Evolutionary conservation across 2,797 vertebrate species (phyloP).

Genomic region (Malacoraja senta): DNA sequence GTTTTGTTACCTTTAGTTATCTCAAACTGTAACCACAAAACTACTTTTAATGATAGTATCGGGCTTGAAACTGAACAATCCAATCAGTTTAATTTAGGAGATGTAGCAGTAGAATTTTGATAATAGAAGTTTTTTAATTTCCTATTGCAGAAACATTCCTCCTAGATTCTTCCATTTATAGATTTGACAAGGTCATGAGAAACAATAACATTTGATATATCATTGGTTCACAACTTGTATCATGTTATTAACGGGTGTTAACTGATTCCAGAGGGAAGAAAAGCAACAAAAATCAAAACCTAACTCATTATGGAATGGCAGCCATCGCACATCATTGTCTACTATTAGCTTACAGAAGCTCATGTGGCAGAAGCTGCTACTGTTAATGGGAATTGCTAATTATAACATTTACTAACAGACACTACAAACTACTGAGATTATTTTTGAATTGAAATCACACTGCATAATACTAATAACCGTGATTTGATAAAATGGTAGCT

Average conservation of each 20-base stretch:
- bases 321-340: background rate
- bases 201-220: background rate
- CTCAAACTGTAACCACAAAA: background rate
- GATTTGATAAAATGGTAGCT: conserved; percentile 13
- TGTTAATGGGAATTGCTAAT: background rate
- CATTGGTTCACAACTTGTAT: background rate
- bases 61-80: background rate
- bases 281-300: background rate
- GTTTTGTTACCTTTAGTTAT: too few relatives aligned
- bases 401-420: conserved; percentile 5
- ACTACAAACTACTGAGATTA: background rate
- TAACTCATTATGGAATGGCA: background rate
- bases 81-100: background rate
- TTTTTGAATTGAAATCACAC: conserved; percentile 22
- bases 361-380: background rate
- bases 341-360: too few relatives aligned
- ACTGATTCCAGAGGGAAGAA: background rate
- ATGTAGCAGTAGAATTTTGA: background rate
- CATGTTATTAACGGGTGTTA: background rate
- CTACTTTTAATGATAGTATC: background rate
- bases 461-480: conserved; percentile 1
- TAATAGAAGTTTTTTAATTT: background rate
- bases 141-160: background rate
- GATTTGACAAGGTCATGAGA: background rate
- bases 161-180: background rate